A percentile compares a stretch with the other conserved stretches of the same genome.
Conservation (phyloP, 2,113 vertebrate species). For the Synchiropus splendidus region DNA sequence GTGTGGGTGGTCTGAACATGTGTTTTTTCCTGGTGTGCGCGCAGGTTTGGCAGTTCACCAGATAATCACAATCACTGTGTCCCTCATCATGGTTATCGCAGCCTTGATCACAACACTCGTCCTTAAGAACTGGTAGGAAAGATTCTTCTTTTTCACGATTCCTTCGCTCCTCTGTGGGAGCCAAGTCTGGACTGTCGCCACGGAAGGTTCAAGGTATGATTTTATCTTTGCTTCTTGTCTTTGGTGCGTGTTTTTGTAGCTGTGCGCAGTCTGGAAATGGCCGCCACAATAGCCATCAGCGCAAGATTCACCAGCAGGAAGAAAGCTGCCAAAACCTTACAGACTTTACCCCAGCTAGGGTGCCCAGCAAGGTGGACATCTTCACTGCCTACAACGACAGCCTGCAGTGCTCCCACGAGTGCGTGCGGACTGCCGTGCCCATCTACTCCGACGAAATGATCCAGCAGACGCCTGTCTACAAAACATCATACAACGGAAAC, state of each 20-base stretch:
- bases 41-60: slow-evolving; percentile 98
- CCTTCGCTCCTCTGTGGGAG: too few species aligned
- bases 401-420: slow-evolving; percentile 95
- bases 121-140: slow-evolving; percentile 99
- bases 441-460: slow-evolving; percentile 86
- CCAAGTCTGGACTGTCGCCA: background rate
- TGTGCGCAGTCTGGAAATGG: slow-evolving; percentile 87
- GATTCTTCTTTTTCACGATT: slow-evolving; percentile 35
- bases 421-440: slow-evolving; percentile 80
- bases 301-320: slow-evolving; percentile 94
- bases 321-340: slow-evolving; percentile 98
- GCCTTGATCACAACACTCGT: slow-evolving; percentile 98
- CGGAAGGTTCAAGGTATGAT: slow-evolving; percentile 66
- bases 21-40: slow-evolving; percentile 22
- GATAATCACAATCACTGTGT: slow-evolving; percentile 98
- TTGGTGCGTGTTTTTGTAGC: slow-evolving; percentile 78
- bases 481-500: slow-evolving; percentile 91
- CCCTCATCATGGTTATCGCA: slow-evolving; percentile 97
- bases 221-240: slow-evolving; percentile 72
- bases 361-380: slow-evolving; percentile 93
- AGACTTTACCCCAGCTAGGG: slow-evolving; percentile 86
- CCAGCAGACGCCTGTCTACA: slow-evolving; percentile 83
- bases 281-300: slow-evolving; percentile 88
- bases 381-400: slow-evolving; percentile 98
- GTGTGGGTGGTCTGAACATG: too few species aligned